Evolutionary conservation across 2,888 invertebrate species (phyloP).

Genomic region (Leptinotarsa juncta): DNA sequence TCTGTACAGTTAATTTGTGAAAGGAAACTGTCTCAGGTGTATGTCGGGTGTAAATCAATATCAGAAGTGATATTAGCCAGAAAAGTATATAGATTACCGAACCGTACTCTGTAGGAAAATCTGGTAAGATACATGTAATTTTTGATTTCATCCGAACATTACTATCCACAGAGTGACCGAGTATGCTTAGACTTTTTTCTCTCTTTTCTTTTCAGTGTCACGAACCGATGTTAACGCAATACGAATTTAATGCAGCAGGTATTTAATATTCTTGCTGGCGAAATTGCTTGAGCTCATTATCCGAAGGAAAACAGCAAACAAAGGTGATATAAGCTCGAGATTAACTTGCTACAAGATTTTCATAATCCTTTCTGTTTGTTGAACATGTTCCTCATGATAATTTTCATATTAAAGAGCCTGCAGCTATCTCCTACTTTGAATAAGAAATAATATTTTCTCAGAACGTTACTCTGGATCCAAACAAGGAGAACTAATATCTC

Average conservation of each 20-base stretch:
- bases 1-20: too few species aligned
- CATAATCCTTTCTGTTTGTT: constrained; percentile 19
- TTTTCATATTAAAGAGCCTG: constrained; percentile 18
- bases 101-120: too few species aligned
- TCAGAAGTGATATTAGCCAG: too few species aligned
- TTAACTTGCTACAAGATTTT: constrained; percentile 18
- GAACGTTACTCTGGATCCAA: not conserved
- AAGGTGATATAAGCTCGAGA: constrained; percentile 19
- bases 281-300: constrained; percentile 20
- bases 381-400: constrained; percentile 20
- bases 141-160: too few species aligned
- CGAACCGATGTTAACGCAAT: not conserved
- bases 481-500: not conserved
- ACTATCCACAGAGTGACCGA: too few species aligned
- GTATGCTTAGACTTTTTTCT: not conserved
- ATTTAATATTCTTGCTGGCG: constrained; percentile 16
- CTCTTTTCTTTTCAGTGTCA: not conserved
- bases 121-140: too few species aligned
- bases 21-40: too few species aligned
- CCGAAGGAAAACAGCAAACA: constrained; percentile 15
- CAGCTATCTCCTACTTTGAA: constrained; percentile 15
- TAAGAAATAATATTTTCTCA: constrained; percentile 8
- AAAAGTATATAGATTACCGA: too few species aligned
- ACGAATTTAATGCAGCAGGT: not conserved
- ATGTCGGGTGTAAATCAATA: too few species aligned